Conservation (phyloP, 2,113 vertebrate genomes). For the Ahaetulla prasina region DNA sequence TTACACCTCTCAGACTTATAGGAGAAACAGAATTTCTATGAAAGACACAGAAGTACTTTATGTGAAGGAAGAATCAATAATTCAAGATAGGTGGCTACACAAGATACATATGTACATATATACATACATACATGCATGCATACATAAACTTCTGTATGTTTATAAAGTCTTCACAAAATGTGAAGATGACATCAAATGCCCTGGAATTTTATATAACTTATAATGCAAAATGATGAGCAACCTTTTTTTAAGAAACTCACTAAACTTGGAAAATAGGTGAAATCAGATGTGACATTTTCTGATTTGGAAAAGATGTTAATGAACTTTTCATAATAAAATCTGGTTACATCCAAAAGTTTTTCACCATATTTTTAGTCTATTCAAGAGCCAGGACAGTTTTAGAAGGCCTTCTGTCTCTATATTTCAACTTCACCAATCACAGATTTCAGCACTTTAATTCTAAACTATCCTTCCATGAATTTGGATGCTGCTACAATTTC, state of each 20-base stretch:
- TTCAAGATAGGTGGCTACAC: background rate
- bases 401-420: background rate
- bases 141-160: background rate
- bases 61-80: background rate
- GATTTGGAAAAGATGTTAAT: background rate
- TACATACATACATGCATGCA: too few species aligned
- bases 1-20: background rate
- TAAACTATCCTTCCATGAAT: background rate
- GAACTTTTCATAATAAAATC: background rate
- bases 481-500: background rate
- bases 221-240: background rate
- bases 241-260: background rate
- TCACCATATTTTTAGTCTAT: background rate
- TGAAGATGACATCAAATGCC: background rate
- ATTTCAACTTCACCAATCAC: background rate
- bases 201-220: background rate
- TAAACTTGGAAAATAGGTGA: background rate
- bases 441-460: background rate
- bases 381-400: background rate
- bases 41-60: background rate
- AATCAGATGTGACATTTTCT: background rate
- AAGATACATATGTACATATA: background rate
- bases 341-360: background rate
- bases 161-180: background rate
- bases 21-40: background rate